phyloP scores from a whole-genome alignment of 2,797 vertebrate genomes.

The Sebastes kiyomatsui region DNA sequence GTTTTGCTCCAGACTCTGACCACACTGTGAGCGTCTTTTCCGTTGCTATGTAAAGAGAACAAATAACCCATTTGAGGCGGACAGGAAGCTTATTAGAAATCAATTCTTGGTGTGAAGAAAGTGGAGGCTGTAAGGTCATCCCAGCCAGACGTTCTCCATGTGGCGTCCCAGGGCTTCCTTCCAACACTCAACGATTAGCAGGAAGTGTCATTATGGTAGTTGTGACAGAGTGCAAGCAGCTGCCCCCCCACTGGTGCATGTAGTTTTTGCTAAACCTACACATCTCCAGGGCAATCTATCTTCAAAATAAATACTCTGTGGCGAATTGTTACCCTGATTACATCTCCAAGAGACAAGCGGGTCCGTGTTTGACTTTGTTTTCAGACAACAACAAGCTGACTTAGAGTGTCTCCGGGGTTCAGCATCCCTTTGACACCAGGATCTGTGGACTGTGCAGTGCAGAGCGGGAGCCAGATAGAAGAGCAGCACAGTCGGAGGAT shows the following conservation, averaged over 20 bases:
- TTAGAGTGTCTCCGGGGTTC: slow-evolving; percentile 33
- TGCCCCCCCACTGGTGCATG: background rate
- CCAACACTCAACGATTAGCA: slow-evolving; percentile 15
- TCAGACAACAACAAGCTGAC: slow-evolving; percentile 32
- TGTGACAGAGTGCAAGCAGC: slow-evolving; percentile 19
- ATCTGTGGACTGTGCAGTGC: slow-evolving; percentile 41
- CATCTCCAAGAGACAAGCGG: slow-evolving; percentile 1
- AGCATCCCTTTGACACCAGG: slow-evolving; percentile 43
- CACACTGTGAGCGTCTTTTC: background rate
- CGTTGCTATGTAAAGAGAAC: background rate
- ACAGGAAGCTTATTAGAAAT: background rate
- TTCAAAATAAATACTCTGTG: slow-evolving; percentile 9
- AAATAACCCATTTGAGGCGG: background rate
- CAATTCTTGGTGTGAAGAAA: background rate
- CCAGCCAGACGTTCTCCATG: slow-evolving; percentile 7
- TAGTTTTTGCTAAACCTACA: slow-evolving; percentile 11
- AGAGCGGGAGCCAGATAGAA: slow-evolving; percentile 19
- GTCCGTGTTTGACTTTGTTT: slow-evolving; percentile 42
- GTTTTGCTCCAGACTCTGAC: background rate
- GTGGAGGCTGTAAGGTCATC: slow-evolving; percentile 11
- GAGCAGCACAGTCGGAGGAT: slow-evolving; percentile 60
- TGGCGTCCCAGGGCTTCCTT: background rate
- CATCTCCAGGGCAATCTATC: slow-evolving; percentile 41
- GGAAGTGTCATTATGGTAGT: background rate
- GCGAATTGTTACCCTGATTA: slow-evolving; percentile 27